Conservation (phyloP, 1,140 invertebrate species). For the Battus philenor region DNA sequence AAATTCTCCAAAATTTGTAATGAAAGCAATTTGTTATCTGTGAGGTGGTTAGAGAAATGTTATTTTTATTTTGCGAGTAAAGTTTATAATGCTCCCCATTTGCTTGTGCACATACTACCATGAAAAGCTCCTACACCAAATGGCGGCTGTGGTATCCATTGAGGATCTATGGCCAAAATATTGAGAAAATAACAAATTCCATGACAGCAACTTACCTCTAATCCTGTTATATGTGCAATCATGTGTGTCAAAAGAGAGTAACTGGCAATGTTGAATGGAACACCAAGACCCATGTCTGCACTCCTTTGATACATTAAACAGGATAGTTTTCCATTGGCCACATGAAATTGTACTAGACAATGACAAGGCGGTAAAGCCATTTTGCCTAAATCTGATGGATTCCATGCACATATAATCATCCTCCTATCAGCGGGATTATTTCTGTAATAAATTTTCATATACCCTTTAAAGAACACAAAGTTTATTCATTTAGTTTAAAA, state of each 20-base stretch:
- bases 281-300: conserved; percentile 98
- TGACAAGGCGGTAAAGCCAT: conserved; percentile 99
- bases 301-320: conserved; percentile 98
- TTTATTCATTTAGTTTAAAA: too few species aligned
- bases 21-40: too few species aligned
- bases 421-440: conserved; percentile 90
- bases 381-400: conserved; percentile 89
- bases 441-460: too few species aligned
- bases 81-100: too few species aligned
- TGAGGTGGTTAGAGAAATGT: too few species aligned
- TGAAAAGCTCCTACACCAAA: too few species aligned
- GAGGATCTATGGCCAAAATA: not conserved
- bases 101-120: too few species aligned
- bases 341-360: conserved; percentile 96
- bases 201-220: conserved; percentile 79
- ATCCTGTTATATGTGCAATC: conserved; percentile 95
- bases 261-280: conserved; percentile 99
- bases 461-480: too few species aligned
- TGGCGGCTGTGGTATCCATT: not conserved
- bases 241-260: conserved; percentile 97
- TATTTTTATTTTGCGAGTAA: too few species aligned
- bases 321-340: conserved; percentile 87
- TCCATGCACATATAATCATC: conserved; percentile 98
- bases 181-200: not conserved
- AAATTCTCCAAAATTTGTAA: too few species aligned